Conservation (phyloP, 2,888 invertebrate genomes). For the Agrochola macilenta region DNA sequence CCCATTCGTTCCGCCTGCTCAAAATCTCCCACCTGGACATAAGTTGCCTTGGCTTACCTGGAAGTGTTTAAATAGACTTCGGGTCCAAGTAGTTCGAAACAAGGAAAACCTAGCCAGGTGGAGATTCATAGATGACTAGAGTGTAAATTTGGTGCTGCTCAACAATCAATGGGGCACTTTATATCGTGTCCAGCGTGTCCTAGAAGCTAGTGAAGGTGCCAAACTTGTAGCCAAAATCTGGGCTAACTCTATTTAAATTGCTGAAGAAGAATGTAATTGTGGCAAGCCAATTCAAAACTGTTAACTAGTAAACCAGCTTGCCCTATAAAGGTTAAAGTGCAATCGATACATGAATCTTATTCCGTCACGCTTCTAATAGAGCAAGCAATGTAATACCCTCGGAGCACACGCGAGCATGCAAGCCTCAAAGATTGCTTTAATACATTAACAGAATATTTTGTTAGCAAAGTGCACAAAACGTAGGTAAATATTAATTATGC, state of each 20-base stretch:
- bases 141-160: background rate
- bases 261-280: background rate
- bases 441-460: constrained; percentile 52
- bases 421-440: constrained; percentile 33
- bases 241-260: background rate
- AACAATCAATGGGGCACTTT: background rate
- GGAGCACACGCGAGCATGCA: constrained; percentile 54
- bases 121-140: background rate
- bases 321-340: constrained; percentile 15
- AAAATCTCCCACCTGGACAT: too few relatives aligned
- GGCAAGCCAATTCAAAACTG: background rate
- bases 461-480: constrained; percentile 52
- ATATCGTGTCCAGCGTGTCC: background rate
- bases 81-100: background rate
- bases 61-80: background rate
- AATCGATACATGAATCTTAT: constrained; percentile 47
- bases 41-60: background rate
- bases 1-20: too few relatives aligned
- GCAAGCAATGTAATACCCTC: constrained; percentile 22
- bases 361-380: constrained; percentile 43
- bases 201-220: background rate
- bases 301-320: background rate
- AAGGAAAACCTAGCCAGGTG: background rate
- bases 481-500: constrained; percentile 60
- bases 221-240: background rate